These are phyloP conservation scores for Crepidodera aurea DNA, from an alignment of 2,888 invertebrate species.

Conservation along the genomic window DNA sequence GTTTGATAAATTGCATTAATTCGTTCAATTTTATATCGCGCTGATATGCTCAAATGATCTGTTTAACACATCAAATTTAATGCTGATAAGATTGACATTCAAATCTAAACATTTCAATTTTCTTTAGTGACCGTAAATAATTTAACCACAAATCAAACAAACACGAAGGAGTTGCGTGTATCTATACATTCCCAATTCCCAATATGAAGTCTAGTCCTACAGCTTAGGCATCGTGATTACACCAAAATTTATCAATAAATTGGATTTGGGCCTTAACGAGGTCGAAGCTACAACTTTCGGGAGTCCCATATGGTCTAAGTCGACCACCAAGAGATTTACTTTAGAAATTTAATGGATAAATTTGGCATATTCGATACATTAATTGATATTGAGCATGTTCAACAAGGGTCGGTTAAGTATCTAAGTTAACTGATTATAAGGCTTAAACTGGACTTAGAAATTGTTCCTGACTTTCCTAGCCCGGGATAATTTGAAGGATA, in stretches of 20 bases:
- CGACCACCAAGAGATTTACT: slow-evolving; percentile 24
- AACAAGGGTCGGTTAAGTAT: too few species aligned
- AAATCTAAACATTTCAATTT: too few species aligned
- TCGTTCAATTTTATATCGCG: not conserved
- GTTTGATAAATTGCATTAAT: slow-evolving; percentile 7
- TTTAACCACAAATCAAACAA: too few species aligned
- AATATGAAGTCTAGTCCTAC: too few species aligned
- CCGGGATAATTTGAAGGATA: not conserved
- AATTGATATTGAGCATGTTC: slow-evolving; percentile 23
- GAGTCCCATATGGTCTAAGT: slow-evolving; percentile 16
- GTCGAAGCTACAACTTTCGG: slow-evolving; percentile 2
- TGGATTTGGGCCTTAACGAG: slow-evolving; percentile 17
- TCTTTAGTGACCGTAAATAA: too few species aligned
- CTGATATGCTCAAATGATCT: too few species aligned
- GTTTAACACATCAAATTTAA: too few species aligned
- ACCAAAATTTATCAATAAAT: slow-evolving; percentile 27
- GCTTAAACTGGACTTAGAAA: slow-evolving; percentile 5
- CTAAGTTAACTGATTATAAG: slow-evolving; percentile 21
- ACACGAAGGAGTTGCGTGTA: too few species aligned
- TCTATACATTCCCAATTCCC: too few species aligned
- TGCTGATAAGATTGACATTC: too few species aligned
- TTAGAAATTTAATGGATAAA: slow-evolving; percentile 21
- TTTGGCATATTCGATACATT: slow-evolving; percentile 20
- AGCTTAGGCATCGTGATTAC: slow-evolving; percentile 16
- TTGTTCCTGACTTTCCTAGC: not conserved